Conservation (phyloP, 30 jellyfish, hydroid and myxozoan species). For the Mastigias papua region DNA sequence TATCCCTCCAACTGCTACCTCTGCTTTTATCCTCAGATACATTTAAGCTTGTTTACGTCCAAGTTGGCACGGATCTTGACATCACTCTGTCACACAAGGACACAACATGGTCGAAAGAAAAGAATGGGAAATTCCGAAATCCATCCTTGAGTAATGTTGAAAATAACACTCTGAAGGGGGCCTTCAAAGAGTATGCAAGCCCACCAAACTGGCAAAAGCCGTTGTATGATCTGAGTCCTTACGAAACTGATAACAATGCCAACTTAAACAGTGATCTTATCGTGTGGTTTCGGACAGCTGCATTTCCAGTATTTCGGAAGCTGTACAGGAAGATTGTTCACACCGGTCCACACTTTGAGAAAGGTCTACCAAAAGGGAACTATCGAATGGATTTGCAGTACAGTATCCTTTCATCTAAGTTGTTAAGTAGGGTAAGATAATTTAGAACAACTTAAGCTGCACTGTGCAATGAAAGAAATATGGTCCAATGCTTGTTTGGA, state of each 20-base stretch:
- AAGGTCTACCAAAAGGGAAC: slow-evolving; percentile 94
- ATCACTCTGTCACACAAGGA: slow-evolving; percentile 66
- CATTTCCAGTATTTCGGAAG: slow-evolving; percentile 97
- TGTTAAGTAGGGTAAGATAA: too few species aligned
- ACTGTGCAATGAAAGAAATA: too few species aligned
- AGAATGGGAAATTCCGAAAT: slow-evolving; percentile 84
- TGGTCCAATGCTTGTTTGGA: too few species aligned
- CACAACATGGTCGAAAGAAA: slow-evolving; percentile 92
- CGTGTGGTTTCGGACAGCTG: slow-evolving; percentile 97
- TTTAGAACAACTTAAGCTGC: too few species aligned
- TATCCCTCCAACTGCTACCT: too few species aligned
- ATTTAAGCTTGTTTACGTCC: slow-evolving; percentile 56
- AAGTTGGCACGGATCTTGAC: slow-evolving; percentile 55
- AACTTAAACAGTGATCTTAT: slow-evolving; percentile 83
- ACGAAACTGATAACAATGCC: slow-evolving; percentile 77
- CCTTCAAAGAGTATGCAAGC: slow-evolving; percentile 60
- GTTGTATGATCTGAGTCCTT: slow-evolving; percentile 79
- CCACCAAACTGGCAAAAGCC: slow-evolving; percentile 89
- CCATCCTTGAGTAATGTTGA: slow-evolving; percentile 65
- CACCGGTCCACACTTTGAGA: slow-evolving; percentile 63
- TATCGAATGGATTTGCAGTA: slow-evolving; percentile 81
- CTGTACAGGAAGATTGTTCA: slow-evolving; percentile 75
- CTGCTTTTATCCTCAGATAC: slow-evolving; percentile 46
- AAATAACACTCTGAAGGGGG: slow-evolving; percentile 54
- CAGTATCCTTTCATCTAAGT: slow-evolving; percentile 88